Evolutionary conservation across 2,113 vertebrate genomes (phyloP).

Genomic region (Synchiropus splendidus): DNA sequence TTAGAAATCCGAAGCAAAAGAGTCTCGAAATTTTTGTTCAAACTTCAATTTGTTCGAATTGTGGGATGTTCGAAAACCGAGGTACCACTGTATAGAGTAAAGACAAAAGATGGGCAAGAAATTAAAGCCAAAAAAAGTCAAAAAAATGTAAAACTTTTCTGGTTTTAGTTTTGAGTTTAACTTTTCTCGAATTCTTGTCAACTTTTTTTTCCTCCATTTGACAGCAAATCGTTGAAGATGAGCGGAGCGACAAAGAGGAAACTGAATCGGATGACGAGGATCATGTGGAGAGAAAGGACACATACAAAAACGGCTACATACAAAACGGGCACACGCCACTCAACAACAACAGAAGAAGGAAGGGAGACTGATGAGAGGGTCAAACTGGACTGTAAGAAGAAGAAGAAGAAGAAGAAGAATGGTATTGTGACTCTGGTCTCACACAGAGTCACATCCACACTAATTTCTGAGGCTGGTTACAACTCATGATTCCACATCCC

Average conservation of each 20-base stretch:
- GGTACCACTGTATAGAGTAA: too few relatives aligned
- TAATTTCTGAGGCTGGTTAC: neutral
- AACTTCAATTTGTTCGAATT: too few relatives aligned
- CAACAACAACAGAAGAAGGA: conserved; percentile 79
- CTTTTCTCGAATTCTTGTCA: neutral
- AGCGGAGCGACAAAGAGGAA: conserved; percentile 86
- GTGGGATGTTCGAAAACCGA: too few relatives aligned
- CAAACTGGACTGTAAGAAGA: conserved; percentile 3
- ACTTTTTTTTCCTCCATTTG: neutral
- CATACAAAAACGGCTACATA: conserved; percentile 69
- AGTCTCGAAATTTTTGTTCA: too few relatives aligned
- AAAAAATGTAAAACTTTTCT: neutral
- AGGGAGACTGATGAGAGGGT: conserved; percentile 54
- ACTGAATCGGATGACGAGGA: conserved; percentile 81
- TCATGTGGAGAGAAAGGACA: conserved; percentile 17
- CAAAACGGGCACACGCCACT: conserved; percentile 74
- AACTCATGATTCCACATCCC: too few relatives aligned
- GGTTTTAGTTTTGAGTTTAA: neutral
- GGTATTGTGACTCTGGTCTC: neutral
- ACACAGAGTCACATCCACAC: conserved; percentile 2
- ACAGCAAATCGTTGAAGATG: conserved; percentile 77
- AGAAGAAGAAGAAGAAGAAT: conserved; percentile 36
- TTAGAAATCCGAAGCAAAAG: too few relatives aligned
- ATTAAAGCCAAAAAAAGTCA: too few relatives aligned
- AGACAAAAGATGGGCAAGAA: too few relatives aligned